phyloP scores from a whole-genome alignment of 1,140 invertebrate species.

The Magallana ariakensis region DNA sequence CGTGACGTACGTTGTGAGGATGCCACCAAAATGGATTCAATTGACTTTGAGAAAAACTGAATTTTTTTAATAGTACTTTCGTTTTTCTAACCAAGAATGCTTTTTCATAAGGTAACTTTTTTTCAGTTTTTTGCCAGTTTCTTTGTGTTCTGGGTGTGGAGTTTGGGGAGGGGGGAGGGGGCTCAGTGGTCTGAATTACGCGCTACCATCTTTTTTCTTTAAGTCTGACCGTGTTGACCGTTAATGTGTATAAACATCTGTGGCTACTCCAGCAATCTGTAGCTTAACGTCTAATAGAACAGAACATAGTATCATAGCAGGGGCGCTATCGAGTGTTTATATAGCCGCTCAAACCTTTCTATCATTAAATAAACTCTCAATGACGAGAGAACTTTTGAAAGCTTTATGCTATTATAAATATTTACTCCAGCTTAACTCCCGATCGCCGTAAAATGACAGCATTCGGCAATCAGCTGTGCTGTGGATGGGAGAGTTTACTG shows the following conservation, averaged over 20 bases:
- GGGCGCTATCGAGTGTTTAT: not conserved
- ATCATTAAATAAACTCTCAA: conserved; percentile 33
- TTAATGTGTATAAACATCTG: not conserved
- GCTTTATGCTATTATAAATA: conserved; percentile 33
- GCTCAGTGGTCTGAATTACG: no score
- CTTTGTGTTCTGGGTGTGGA: no score
- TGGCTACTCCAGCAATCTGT: not conserved
- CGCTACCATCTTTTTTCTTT: no score
- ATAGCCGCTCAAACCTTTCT: conserved; percentile 16
- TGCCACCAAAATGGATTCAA: no score
- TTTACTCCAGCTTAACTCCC: conserved; percentile 2
- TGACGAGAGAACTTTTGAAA: conserved; percentile 17
- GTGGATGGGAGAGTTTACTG: not conserved
- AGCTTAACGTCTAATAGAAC: not conserved
- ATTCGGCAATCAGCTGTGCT: not conserved
- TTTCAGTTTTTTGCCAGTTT: no score
- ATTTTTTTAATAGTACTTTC: no score
- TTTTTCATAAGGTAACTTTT: no score
- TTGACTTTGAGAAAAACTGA: no score
- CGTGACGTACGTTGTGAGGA: no score
- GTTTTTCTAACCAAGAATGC: no score
- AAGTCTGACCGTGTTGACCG: no score
- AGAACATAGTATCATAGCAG: not conserved
- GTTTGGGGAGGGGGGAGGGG: no score
- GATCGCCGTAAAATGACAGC: not conserved